phyloP scores from a whole-genome alignment of 2,888 invertebrate genomes.

The Melanostoma mellinum region DNA sequence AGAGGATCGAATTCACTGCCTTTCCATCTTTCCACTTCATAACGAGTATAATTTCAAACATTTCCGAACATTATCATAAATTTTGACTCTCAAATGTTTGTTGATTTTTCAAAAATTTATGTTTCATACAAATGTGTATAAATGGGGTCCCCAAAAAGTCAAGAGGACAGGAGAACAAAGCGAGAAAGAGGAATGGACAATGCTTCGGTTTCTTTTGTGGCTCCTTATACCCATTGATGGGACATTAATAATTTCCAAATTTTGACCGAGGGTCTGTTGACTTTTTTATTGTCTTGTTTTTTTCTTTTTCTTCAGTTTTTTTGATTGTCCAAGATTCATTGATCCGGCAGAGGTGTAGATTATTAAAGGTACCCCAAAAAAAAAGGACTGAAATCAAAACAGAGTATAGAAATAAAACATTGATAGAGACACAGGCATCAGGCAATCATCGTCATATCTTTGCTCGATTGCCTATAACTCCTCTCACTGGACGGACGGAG shows the following conservation, averaged over 20 bases:
- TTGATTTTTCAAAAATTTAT: conserved; percentile 73
- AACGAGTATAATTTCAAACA: conserved; percentile 73
- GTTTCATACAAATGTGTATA: conserved; percentile 73
- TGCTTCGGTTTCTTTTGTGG: conserved; percentile 71
- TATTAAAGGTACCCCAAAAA: conserved; percentile 57
- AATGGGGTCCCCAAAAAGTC: conserved; percentile 38
- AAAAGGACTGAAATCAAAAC: conserved; percentile 69
- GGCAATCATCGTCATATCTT: conserved; percentile 67
- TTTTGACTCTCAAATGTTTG: conserved; percentile 70
- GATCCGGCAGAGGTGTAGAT: conserved; percentile 70
- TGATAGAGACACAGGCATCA: conserved; percentile 55
- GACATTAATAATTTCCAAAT: conserved; percentile 73
- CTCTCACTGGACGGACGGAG: conserved; percentile 20
- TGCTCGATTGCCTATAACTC: conserved; percentile 43
- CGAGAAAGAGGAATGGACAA: conserved; percentile 36
- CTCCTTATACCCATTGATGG: conserved; percentile 67
- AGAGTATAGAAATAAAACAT: conserved; percentile 68
- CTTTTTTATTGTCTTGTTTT: not conserved
- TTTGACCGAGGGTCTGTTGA: conserved; percentile 43
- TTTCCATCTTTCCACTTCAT: conserved; percentile 59
- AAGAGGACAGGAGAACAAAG: conserved; percentile 41
- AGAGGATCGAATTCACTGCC: conserved; percentile 63
- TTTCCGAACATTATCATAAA: conserved; percentile 72
- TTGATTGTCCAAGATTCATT: conserved; percentile 64
- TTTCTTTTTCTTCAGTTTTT: conserved; percentile 28